phyloP scores from a whole-genome alignment of 64 coral and sea anemone species.

The Actinia tenebrosa region DNA sequence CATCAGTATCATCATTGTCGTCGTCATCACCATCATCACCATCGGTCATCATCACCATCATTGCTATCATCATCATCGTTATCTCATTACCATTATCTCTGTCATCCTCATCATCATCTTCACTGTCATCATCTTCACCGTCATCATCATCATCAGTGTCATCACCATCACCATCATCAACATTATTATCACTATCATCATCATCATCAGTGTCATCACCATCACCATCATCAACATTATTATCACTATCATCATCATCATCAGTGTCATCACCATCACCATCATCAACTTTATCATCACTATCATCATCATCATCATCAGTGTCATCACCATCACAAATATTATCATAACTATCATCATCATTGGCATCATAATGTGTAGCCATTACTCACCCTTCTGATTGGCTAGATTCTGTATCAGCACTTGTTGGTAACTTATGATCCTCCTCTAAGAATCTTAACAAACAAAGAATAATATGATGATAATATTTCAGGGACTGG shows the following conservation, averaged over 20 bases:
- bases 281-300: not conserved
- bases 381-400: slow-evolving; percentile 8
- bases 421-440: slow-evolving; percentile 6
- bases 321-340: not conserved
- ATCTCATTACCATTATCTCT: too few relatives aligned
- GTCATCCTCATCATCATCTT: too few relatives aligned
- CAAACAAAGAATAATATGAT: not conserved
- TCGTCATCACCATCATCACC: too few relatives aligned
- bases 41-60: too few relatives aligned
- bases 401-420: slow-evolving; percentile 11
- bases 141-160: not conserved
- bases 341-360: not conserved
- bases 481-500: too few relatives aligned
- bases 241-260: not conserved
- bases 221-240: not conserved
- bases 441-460: slow-evolving; percentile 7
- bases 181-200: not conserved
- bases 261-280: not conserved
- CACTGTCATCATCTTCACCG: too few relatives aligned
- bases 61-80: too few relatives aligned
- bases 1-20: too few relatives aligned
- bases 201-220: not conserved
- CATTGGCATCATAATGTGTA: not conserved
- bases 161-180: too few relatives aligned
- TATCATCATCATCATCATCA: not conserved